Evolutionary conservation across 2,113 vertebrate species (phyloP), one percentile per base, ranked within the genome.

Genomic region (Butastur rufipennis): DNA sequence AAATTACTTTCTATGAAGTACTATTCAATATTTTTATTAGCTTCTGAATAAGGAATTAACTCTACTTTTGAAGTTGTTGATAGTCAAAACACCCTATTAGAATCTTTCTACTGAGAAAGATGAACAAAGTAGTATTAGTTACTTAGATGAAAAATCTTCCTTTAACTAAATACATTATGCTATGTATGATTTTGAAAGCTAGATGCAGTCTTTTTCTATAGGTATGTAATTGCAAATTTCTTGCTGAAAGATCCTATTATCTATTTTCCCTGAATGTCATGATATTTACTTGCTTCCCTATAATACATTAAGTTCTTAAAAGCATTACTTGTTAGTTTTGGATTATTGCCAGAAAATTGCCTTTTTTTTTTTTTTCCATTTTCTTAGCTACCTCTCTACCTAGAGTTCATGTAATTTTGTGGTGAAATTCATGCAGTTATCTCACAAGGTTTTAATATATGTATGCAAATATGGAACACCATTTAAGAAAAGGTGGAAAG

Each of bases 31-130:
- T 10, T 95, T 96, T 96, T 90, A 48, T 84, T 96, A 91, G 29
- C 32, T 94, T 96, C 31, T 94, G 87, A 96, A 75, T 95, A 86
- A 95, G 58, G 65, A 90, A 93, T 95, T 96, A 95, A 91, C 42
- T 97, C 50, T 94, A 81, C 80, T 80, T 96, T 92, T 78, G 7
- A 96, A 96, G 50, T 31, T 81, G 50, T 89, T 95, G 48, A 67
- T 88, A 95, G 85, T 43, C 26, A 96, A 96, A 98, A 90, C 61
- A 86, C 58, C 38, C 75, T 87, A 68, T 93, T 95, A 73, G 34
- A 83, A 81, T 93, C 53, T 86, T 97, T 93, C 86, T 90, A 55
- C 48, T 81, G 88, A 90, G 90, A 90, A 95, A 95, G 70, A 86
- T 79, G 55, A 94, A 91, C 40, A 86, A 96, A 94, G 47, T 68